Evolutionary conservation across 2,113 vertebrate genomes (phyloP).

Genomic region (Orthonyx spaldingii): DNA sequence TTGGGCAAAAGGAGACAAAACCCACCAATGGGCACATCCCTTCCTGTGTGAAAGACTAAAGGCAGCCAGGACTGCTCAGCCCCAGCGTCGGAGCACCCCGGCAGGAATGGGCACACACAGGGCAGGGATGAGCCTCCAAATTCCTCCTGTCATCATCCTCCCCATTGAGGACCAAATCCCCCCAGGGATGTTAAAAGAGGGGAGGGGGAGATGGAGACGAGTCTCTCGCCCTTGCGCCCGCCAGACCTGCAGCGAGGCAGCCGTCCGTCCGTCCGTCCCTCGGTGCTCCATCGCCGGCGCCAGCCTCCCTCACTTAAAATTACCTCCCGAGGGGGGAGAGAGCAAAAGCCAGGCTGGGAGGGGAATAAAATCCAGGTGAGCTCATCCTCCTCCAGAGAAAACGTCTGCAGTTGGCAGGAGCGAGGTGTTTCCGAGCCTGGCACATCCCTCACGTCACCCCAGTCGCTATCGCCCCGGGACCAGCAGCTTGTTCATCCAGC

Average conservation of each 20-base stretch:
- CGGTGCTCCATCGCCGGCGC: background rate
- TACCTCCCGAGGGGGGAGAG: background rate
- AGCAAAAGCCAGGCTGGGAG: slow-evolving; percentile 20
- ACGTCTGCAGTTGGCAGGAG: background rate
- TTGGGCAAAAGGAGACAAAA: background rate
- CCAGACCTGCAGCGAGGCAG: background rate
- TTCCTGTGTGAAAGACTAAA: background rate
- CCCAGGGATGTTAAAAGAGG: background rate
- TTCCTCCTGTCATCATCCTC: background rate
- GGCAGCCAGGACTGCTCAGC: background rate
- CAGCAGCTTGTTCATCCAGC: background rate
- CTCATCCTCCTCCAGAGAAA: slow-evolving; percentile 3
- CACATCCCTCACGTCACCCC: slow-evolving; percentile 46
- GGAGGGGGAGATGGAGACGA: background rate
- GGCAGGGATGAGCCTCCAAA: background rate
- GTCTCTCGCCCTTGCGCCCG: background rate
- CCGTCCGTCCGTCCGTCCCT: background rate
- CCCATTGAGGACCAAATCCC: background rate
- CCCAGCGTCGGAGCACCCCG: background rate
- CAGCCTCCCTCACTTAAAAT: background rate
- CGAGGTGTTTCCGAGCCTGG: background rate
- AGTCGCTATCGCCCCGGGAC: background rate
- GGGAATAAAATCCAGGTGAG: slow-evolving; percentile 46
- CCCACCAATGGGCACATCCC: accelerated
- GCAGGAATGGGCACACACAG: accelerated